Conservation (phyloP, 2,113 vertebrate species). For the Ageneiosus marmoratus region DNA sequence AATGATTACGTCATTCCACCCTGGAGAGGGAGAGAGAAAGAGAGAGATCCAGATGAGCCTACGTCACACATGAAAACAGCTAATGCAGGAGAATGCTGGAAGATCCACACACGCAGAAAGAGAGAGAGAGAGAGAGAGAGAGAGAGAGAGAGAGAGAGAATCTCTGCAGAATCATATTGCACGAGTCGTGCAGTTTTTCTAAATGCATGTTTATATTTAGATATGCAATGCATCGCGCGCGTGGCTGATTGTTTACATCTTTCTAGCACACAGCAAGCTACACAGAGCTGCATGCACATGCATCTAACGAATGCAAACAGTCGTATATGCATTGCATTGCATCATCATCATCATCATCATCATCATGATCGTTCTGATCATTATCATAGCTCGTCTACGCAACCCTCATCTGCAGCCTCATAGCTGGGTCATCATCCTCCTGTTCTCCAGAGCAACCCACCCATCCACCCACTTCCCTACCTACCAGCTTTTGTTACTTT, state of each 20-base stretch:
- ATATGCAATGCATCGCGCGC: not conserved
- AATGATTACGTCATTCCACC: constrained; percentile 40
- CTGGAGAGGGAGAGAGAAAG: constrained; percentile 6
- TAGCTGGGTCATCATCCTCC: constrained; percentile 1
- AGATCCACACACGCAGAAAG: no score
- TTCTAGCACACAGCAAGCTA: not conserved
- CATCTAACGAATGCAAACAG: not conserved
- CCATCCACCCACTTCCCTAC: not conserved
- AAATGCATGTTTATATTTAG: not conserved
- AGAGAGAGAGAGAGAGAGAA: not conserved
- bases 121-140: not conserved
- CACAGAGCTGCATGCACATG: not conserved
- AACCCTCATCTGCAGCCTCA: constrained; percentile 25
- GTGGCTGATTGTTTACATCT: not conserved
- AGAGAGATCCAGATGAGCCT: constrained; percentile 21
- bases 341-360: not conserved
- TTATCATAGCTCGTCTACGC: not conserved
- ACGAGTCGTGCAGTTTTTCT: not conserved
- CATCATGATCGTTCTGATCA: not conserved
- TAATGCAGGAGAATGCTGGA: not conserved
- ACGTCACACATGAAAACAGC: constrained; percentile 44
- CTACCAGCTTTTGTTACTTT: not conserved
- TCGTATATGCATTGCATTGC: not conserved
- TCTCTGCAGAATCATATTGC: not conserved
- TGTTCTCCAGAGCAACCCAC: not conserved